phyloP scores from a whole-genome alignment of 2,113 vertebrate genomes.

The Muntiacus reevesi region DNA sequence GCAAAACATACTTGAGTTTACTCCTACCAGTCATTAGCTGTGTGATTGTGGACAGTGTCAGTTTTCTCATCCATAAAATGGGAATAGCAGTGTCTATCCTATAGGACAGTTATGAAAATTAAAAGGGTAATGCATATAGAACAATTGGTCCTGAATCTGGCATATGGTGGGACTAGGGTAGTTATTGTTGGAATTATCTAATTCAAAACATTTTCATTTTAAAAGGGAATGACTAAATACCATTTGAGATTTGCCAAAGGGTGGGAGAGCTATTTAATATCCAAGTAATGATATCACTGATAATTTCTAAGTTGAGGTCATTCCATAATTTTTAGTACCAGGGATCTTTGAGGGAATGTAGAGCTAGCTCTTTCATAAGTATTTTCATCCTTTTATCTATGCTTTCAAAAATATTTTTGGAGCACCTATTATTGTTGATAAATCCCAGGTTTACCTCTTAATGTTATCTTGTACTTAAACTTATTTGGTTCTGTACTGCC shows the following conservation, averaged over 20 bases:
- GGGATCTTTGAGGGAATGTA: background rate
- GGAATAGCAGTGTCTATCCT: background rate
- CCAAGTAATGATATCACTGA: constrained; percentile 56
- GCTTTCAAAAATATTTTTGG: background rate
- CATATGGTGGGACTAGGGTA: background rate
- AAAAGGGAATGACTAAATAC: background rate
- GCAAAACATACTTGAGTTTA: background rate
- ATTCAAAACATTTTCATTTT: background rate
- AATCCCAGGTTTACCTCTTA: constrained; percentile 4
- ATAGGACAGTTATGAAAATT: background rate
- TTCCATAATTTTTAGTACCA: background rate
- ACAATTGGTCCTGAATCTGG: background rate
- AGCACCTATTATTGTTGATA: background rate
- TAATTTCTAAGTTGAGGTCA: constrained; percentile 47
- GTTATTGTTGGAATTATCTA: background rate
- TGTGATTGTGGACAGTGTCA: background rate
- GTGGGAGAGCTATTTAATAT: background rate
- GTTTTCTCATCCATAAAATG: background rate
- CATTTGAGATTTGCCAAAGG: constrained; percentile 30
- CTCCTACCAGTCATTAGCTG: background rate
- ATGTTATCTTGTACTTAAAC: background rate
- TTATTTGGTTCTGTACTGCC: constrained; percentile 2
- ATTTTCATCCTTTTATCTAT: constrained; percentile 1
- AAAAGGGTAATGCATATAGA: background rate
- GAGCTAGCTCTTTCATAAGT: background rate